A percentile compares a stretch with the other conserved stretches of the same genome.
Conservation (phyloP, 2,113 vertebrate species). For the Acanthisitta chloris region DNA sequence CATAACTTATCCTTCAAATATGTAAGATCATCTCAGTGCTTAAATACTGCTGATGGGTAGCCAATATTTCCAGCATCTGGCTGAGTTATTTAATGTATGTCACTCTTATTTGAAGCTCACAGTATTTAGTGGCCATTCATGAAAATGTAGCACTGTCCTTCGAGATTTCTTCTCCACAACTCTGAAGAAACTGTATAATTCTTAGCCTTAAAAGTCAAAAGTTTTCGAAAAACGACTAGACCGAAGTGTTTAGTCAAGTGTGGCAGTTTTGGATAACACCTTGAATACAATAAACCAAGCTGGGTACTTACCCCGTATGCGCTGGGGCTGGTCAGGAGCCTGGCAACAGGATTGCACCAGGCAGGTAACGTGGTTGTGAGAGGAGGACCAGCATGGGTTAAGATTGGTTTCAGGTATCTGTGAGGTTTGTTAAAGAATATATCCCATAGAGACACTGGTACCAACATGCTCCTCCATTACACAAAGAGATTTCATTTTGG, state of each 20-base stretch:
- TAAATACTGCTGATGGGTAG: background rate
- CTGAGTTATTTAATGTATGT: background rate
- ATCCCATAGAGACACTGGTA: background rate
- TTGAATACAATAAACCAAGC: background rate
- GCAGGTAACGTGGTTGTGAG: conserved; percentile 77
- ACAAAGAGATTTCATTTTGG: background rate
- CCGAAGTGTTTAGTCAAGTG: fast-evolving
- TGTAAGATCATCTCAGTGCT: background rate
- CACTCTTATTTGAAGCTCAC: background rate
- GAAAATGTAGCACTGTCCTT: background rate
- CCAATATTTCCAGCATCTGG: background rate
- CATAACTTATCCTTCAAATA: background rate
- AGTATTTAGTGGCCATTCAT: background rate
- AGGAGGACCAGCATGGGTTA: conserved; percentile 82
- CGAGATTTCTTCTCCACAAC: background rate
- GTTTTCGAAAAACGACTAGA: background rate
- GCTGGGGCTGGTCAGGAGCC: conserved; percentile 75
- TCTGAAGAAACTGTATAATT: background rate
- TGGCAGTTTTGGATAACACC: background rate
- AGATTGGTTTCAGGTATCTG: conserved; percentile 82
- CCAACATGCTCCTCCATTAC: background rate
- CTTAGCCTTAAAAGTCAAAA: background rate
- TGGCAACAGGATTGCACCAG: conserved; percentile 76
- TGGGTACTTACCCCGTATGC: conserved; percentile 73
- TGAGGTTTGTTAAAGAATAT: conserved; percentile 73